A percentile compares a stretch with the other conserved stretches of the same genome.
These are phyloP conservation scores for Takifugu bimaculatus DNA, from an alignment of 2,113 vertebrate species.

Conservation along the genomic window DNA sequence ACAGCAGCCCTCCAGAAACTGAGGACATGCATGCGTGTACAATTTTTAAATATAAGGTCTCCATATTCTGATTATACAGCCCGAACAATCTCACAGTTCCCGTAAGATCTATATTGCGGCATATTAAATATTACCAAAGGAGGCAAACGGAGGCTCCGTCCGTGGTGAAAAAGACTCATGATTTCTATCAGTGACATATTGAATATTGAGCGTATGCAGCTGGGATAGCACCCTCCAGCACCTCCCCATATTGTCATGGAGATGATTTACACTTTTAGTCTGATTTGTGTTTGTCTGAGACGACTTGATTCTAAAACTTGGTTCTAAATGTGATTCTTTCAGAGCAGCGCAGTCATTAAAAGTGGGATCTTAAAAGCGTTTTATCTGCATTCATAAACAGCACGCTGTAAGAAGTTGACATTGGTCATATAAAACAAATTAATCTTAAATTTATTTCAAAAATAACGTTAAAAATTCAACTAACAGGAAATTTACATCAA, in stretches of 20 bases:
- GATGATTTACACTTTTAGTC: conserved; percentile 21
- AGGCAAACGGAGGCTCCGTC: conserved; percentile 4
- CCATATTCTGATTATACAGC: conserved; percentile 25
- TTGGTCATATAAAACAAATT: conserved; percentile 41
- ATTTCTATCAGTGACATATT: conserved; percentile 10
- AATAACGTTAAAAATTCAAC: background rate
- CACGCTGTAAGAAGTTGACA: conserved; percentile 22
- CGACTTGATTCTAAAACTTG: background rate
- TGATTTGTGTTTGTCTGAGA: background rate
- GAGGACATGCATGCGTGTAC: conserved; percentile 26
- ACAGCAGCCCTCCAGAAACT: conserved; percentile 47
- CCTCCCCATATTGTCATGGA: background rate
- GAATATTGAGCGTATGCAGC: no score
- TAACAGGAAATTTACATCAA: conserved; percentile 19
- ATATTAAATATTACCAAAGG: conserved; percentile 27
- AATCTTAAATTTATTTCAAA: no score
- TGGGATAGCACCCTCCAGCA: no score
- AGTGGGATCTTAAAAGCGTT: background rate
- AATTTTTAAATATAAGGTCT: conserved; percentile 36
- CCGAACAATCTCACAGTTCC: conserved; percentile 18
- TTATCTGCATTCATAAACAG: background rate
- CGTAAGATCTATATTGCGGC: conserved; percentile 1
- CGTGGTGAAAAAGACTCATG: conserved; percentile 34
- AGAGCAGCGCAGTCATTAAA: background rate
- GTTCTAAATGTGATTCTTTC: conserved; percentile 7